Base-by-base conservation (phyloP, 2,888 invertebrate species). In the Parnassius orleans region DNA sequence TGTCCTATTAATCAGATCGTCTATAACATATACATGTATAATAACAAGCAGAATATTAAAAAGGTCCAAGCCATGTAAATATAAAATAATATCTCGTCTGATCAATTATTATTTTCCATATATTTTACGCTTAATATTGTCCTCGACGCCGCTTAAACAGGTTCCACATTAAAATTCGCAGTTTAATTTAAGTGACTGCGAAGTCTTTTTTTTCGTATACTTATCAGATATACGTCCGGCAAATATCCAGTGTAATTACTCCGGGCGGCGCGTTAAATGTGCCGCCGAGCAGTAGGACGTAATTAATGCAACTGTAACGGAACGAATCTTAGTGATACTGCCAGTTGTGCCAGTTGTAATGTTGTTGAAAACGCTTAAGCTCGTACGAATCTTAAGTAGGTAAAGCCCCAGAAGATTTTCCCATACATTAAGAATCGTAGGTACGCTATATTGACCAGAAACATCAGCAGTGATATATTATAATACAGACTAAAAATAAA, bases 191-290 rank as follows among this genome's bases (percentile, higher is more conserved):
- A 88, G 79, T 80, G 78, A 80, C 14, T 48, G 79, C 75, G 78
- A 76, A 77, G 76, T 73, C 70, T 3, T 43, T 43, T n/a, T 63
- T 87, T 84, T 80, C 75, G 69, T 81, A 75, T 71, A 70, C 78
- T 86, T 90, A 90, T 89, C 90, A 84, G 87, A 88, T 87, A 78
- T 73, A 78, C 76, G 75, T 73, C 77, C 76, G 84, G 84, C 84
- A 83, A 85, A 79, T 78, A 83, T 85, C 81, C 77, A 77, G 81
- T 84, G 86, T 89, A 87, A 89, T 87, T 87, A 84, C 84, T 81
- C 75, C 71, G 76, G 67, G 75, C 73, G 74, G 74, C 77, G 78
- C 80, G 83, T 86, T 78, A 81, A 78, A 81, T 73, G 75, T 77
- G 78, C 87, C 87, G 84, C 80, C 77, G 70, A 78, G 76, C 73